Conservation (phyloP, 2,888 invertebrate genomes). For the Phortica okadai region DNA sequence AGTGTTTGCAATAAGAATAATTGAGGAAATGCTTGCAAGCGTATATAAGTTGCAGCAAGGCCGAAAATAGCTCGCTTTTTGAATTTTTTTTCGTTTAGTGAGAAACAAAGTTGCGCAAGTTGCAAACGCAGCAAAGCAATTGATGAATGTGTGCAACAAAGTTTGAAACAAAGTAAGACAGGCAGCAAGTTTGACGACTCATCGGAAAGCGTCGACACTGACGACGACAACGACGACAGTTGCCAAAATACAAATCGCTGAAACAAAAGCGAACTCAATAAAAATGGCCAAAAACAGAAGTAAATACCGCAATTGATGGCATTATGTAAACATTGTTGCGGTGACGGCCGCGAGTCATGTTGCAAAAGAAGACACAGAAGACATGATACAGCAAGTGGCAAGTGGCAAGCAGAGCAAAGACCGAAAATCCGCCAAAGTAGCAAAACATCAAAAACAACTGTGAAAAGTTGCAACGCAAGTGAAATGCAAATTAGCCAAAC, state of each 20-base stretch:
- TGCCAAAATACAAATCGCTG: constrained; percentile 13
- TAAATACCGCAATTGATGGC: constrained; percentile 53
- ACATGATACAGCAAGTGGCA: constrained; percentile 57
- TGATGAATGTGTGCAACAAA: background rate
- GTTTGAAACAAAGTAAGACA: background rate
- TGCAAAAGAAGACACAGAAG: constrained; percentile 50
- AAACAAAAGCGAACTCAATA: constrained; percentile 32
- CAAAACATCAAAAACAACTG: background rate
- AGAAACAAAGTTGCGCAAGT: too few relatives aligned
- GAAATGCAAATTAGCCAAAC: constrained; percentile 65
- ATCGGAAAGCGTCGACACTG: background rate
- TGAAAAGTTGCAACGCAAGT: constrained; percentile 68
- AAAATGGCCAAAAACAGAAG: constrained; percentile 22
- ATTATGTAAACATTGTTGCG: constrained; percentile 69
- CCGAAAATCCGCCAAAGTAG: too few relatives aligned
- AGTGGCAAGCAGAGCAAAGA: constrained; percentile 43
- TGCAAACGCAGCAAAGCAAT: background rate
- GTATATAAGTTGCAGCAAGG: too few relatives aligned
- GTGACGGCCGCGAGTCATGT: constrained; percentile 34
- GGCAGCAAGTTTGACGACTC: constrained; percentile 26
- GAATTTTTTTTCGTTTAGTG: too few relatives aligned
- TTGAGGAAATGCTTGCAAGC: too few relatives aligned
- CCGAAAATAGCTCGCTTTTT: too few relatives aligned
- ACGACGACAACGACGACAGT: background rate
- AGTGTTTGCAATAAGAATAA: too few relatives aligned